These are phyloP conservation scores for Muntiacus muntjak DNA, from an alignment of 2,113 vertebrate genomes.

Conservation along the genomic window DNA sequence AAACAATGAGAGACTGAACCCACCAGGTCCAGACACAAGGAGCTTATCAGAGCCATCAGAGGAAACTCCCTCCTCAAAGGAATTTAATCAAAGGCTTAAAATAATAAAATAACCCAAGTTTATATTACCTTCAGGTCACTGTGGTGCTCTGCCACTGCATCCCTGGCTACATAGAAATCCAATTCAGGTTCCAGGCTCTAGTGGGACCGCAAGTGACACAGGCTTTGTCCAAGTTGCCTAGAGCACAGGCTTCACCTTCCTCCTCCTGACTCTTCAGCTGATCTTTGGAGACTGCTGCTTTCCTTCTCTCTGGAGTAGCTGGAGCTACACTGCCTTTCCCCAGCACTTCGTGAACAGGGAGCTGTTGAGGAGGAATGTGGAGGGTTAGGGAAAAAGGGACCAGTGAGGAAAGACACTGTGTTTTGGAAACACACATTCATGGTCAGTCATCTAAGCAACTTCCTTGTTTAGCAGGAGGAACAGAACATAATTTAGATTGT, in stretches of 20 bases:
- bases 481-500: background rate
- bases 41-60: constrained; percentile 11
- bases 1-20: background rate
- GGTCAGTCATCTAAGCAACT: background rate
- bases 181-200: background rate
- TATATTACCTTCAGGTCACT: constrained; percentile 71
- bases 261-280: background rate
- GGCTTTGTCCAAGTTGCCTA: background rate
- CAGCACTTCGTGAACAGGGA: background rate
- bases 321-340: background rate
- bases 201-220: background rate
- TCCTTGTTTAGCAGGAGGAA: background rate
- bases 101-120: constrained; percentile 55
- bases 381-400: background rate
- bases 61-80: background rate
- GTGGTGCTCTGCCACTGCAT: constrained; percentile 45
- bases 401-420: background rate
- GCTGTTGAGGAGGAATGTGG: background rate
- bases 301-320: background rate
- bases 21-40: background rate
- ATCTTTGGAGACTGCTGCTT: background rate
- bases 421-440: background rate
- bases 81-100: constrained; percentile 70
- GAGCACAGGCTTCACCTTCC: background rate
- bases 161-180: background rate